Conservation (phyloP, 2,797 vertebrate species). For the Buphagus erythrorhynchus region DNA sequence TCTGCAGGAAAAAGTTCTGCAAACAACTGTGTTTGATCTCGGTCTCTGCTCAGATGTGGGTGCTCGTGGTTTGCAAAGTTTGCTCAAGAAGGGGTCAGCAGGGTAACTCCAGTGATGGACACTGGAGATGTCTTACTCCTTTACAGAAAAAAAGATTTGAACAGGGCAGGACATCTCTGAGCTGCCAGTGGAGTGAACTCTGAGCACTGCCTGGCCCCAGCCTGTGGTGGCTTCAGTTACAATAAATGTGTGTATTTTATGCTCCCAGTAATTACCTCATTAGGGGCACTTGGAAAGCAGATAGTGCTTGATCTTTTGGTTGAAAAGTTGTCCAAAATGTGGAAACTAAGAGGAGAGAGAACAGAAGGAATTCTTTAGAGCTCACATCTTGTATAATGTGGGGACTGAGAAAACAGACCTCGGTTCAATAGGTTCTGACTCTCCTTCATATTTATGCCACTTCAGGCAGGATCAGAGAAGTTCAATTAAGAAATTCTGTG, state of each 20-base stretch:
- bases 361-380: slow-evolving; percentile 26
- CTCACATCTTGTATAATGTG: not conserved
- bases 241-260: slow-evolving; percentile 40
- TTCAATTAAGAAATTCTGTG: not conserved
- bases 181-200: slow-evolving; percentile 8
- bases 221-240: slow-evolving; percentile 29
- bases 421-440: slow-evolving; percentile 1
- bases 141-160: not conserved
- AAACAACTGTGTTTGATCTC: slow-evolving; percentile 36
- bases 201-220: not conserved
- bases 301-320: slow-evolving; percentile 33
- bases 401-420: not conserved
- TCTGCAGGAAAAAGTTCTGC: slow-evolving; percentile 7
- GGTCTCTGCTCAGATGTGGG: not conserved
- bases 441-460: not conserved
- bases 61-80: slow-evolving; percentile 44
- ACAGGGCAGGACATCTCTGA: not conserved
- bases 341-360: not conserved
- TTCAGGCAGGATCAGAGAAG: not conserved
- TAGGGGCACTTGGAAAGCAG: slow-evolving; percentile 52
- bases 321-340: slow-evolving; percentile 18
- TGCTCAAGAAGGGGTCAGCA: slow-evolving; percentile 14
- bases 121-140: not conserved
- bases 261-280: slow-evolving; percentile 27
- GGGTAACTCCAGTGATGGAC: not conserved